Evolutionary conservation across 2,113 vertebrate genomes (phyloP).

Genomic region (Caloenas nicobarica): DNA sequence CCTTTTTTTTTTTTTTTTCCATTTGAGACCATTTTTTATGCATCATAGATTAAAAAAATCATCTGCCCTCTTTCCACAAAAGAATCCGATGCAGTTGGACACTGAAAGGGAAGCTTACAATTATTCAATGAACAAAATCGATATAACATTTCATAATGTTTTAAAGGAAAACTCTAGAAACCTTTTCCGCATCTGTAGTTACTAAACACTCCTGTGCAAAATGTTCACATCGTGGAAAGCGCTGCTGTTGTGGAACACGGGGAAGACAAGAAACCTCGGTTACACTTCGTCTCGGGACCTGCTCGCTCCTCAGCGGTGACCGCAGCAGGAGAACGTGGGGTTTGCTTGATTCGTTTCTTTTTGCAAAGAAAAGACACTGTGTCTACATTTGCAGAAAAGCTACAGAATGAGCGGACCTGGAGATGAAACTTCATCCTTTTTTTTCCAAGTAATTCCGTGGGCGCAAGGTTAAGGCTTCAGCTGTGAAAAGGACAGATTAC

Average conservation of each 20-base stretch:
- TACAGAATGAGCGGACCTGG: not conserved
- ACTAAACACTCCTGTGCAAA: not conserved
- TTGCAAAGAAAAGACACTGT: not conserved
- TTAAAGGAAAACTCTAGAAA: not conserved
- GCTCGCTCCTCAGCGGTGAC: not conserved
- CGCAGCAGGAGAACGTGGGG: not conserved
- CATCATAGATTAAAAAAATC: not conserved
- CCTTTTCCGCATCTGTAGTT: not conserved
- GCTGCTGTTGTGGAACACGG: rapidly evolving
- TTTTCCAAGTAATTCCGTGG: not conserved
- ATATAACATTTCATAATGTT: not conserved
- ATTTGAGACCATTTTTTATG: not conserved
- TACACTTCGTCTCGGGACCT: rapidly evolving
- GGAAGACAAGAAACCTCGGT: not conserved
- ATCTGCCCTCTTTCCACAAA: not conserved
- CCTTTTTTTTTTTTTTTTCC: no score
- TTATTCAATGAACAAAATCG: rapidly evolving
- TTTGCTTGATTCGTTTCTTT: not conserved
- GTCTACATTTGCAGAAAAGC: not conserved
- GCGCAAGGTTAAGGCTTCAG: not conserved
- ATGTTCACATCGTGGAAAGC: rapidly evolving
- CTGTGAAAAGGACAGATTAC: not conserved
- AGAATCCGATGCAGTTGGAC: not conserved
- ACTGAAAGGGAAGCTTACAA: not conserved
- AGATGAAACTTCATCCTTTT: not conserved